These are phyloP conservation scores for Habropoda laboriosa DNA, from an alignment of 1,140 invertebrate genomes.

Conservation along the genomic window DNA sequence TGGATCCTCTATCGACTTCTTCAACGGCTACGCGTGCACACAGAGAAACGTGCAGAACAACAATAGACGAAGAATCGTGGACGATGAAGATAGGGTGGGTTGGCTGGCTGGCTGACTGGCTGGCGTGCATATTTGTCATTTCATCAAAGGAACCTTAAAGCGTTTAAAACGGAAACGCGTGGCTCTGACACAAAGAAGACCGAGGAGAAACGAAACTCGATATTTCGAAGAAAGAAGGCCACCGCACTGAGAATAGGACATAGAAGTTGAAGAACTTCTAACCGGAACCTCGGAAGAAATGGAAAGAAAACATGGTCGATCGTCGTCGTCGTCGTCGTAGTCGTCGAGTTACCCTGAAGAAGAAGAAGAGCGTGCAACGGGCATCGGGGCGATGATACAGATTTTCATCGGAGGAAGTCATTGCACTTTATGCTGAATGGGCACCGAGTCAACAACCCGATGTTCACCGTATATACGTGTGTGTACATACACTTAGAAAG, in stretches of 20 bases:
- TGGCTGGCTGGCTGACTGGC: too few relatives aligned
- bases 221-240: slow-evolving; percentile 25
- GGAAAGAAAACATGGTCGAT: not conserved
- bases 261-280: slow-evolving; percentile 24
- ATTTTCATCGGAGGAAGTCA: slow-evolving; percentile 78
- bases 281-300: slow-evolving; percentile 42
- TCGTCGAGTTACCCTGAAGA: slow-evolving; percentile 47
- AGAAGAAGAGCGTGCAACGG: too few relatives aligned
- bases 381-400: slow-evolving; percentile 71
- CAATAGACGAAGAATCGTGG: not conserved
- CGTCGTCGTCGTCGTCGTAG: not conserved
- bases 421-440: slow-evolving; percentile 81
- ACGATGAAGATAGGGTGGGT: slow-evolving; percentile 15
- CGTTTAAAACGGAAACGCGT: slow-evolving; percentile 38
- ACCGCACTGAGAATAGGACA: slow-evolving; percentile 4
- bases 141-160: slow-evolving; percentile 28
- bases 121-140: slow-evolving; percentile 24
- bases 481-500: slow-evolving; percentile 36
- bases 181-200: slow-evolving; percentile 25
- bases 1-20: slow-evolving; percentile 23
- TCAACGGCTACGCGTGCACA: not conserved
- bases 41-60: not conserved
- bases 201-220: slow-evolving; percentile 43
- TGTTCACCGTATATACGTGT: slow-evolving; percentile 19
- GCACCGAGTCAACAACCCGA: slow-evolving; percentile 80